Evolutionary conservation across 1,140 invertebrate species (phyloP).

Genomic region (Hycleus phaleratus): DNA sequence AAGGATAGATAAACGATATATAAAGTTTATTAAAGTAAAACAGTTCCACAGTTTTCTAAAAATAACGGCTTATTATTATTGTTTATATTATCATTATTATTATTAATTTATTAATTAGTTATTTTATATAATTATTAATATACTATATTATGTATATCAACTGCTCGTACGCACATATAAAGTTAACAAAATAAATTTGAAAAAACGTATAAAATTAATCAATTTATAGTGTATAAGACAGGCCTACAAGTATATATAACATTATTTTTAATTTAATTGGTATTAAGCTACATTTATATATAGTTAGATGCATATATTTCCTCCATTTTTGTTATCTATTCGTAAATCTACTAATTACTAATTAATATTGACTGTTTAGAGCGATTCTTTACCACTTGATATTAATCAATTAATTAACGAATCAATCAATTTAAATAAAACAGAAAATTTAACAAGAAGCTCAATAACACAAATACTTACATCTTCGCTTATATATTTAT

Average conservation of each 20-base stretch:
- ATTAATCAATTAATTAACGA: not conserved
- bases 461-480: not conserved
- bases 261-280: constrained; percentile 23
- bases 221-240: constrained; percentile 34
- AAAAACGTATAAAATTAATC: constrained; percentile 37
- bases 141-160: not conserved
- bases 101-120: not conserved
- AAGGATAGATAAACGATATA: constrained; percentile 31
- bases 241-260: constrained; percentile 35
- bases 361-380: constrained; percentile 40
- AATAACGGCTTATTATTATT: constrained; percentile 19
- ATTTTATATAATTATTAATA: not conserved
- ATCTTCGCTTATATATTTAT: not conserved
- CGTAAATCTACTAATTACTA: constrained; percentile 28
- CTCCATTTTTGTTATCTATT: constrained; percentile 16
- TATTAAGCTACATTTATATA: constrained; percentile 31
- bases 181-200: constrained; percentile 33
- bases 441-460: not conserved
- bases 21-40: constrained; percentile 25
- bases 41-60: constrained; percentile 13
- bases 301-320: constrained; percentile 27
- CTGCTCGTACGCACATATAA: constrained; percentile 26
- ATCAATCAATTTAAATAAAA: not conserved
- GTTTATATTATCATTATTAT: constrained; percentile 15
- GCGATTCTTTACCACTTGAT: constrained; percentile 6